phyloP scores from a whole-genome alignment of 2,797 vertebrate genomes.

The Argentina silus region DNA sequence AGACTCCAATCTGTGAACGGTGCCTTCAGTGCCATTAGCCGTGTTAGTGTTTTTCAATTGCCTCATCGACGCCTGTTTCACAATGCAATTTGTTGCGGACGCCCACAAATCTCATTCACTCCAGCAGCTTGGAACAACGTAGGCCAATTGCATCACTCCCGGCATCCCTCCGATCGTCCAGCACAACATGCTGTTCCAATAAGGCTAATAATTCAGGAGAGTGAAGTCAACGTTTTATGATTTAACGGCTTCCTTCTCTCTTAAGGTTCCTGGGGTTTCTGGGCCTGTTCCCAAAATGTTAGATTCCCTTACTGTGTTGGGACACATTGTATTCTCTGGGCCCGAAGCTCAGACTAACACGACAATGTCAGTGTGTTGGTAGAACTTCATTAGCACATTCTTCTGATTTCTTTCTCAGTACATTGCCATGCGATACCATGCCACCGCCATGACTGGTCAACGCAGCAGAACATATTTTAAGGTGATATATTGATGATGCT shows the following conservation, averaged over 20 bases:
- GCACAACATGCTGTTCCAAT: constrained; percentile 74
- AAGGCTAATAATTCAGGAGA: constrained; percentile 72
- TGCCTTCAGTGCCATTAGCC: constrained; percentile 61
- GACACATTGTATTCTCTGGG: constrained; percentile 48
- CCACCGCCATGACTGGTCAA: not conserved
- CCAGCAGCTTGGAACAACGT: constrained; percentile 37
- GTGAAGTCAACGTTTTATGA: constrained; percentile 77
- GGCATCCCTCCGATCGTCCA: constrained; percentile 47
- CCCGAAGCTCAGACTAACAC: constrained; percentile 50
- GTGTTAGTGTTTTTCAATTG: constrained; percentile 32
- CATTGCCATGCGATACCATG: constrained; percentile 8
- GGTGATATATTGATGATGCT: not conserved
- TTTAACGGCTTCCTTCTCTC: constrained; percentile 78
- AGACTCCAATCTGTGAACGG: constrained; percentile 55
- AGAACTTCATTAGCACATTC: constrained; percentile 63
- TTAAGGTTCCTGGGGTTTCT: constrained; percentile 68
- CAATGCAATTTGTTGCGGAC: constrained; percentile 34
- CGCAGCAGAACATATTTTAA: constrained; percentile 1
- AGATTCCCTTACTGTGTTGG: constrained; percentile 46
- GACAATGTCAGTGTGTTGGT: constrained; percentile 59
- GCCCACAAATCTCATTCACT: constrained; percentile 39
- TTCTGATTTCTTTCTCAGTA: constrained; percentile 25
- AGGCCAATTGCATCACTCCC: constrained; percentile 63
- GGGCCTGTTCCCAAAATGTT: constrained; percentile 65
- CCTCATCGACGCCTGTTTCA: constrained; percentile 51